These are phyloP conservation scores for Danaus melanippus DNA, from an alignment of 1,140 invertebrate genomes.

Conservation along the genomic window DNA sequence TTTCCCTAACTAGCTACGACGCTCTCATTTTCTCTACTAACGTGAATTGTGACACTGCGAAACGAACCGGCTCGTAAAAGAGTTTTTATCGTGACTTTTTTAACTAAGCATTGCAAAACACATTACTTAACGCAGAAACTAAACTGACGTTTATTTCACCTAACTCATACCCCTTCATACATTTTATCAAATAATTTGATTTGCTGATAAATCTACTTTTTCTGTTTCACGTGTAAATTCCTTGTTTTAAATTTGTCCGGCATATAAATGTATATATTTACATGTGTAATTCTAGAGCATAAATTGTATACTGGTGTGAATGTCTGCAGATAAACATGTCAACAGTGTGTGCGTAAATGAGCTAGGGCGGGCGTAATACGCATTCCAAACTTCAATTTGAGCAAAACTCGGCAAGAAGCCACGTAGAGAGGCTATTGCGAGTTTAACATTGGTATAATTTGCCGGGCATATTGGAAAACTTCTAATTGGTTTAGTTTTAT, in stretches of 20 bases:
- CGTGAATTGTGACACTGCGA: constrained; percentile 60
- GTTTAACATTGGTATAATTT: constrained; percentile 63
- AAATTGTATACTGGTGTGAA: too few species aligned
- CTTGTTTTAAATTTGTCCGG: too few species aligned
- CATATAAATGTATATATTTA: too few species aligned
- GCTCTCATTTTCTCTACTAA: constrained; percentile 63
- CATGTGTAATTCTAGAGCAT: too few species aligned
- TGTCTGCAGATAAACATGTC: neutral
- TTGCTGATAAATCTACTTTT: too few species aligned
- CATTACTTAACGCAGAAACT: neutral
- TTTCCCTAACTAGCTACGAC: constrained; percentile 64
- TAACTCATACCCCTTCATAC: too few species aligned
- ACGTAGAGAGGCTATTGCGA: constrained; percentile 44
- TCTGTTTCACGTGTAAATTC: too few species aligned
- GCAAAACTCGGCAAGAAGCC: constrained; percentile 38
- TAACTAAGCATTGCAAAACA: constrained; percentile 40
- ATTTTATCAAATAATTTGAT: too few species aligned
- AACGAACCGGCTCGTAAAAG: constrained; percentile 61
- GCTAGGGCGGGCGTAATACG: constrained; percentile 19
- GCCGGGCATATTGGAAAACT: constrained; percentile 66
- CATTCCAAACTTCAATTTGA: constrained; percentile 42
- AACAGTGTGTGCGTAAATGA: constrained; percentile 22
- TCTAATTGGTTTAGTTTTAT: constrained; percentile 69
- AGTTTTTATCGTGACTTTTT: constrained; percentile 63
- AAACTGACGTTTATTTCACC: constrained; percentile 9